Evolutionary conservation across 2,888 invertebrate genomes (phyloP).

Genomic region (Andricus curvator): DNA sequence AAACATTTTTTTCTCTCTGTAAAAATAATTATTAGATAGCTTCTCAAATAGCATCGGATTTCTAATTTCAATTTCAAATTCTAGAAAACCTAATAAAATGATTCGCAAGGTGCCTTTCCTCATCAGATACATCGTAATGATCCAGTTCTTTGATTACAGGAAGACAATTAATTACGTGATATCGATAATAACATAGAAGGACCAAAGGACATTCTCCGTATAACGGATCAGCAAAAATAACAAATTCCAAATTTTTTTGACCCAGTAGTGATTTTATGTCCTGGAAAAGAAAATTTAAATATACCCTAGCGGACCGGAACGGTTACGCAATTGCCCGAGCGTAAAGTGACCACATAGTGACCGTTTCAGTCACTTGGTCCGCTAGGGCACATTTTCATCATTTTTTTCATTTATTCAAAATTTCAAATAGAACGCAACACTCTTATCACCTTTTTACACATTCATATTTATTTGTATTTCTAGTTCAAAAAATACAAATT

Average conservation of each 20-base stretch:
- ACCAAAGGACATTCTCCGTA: conserved; percentile 62
- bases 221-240: conserved; percentile 59
- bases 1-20: conserved; percentile 55
- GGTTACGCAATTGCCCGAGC: no score
- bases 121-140: conserved; percentile 52
- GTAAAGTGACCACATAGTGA: no score
- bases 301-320: no score
- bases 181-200: conserved; percentile 59
- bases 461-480: no score
- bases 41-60: not conserved
- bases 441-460: no score
- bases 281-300: conserved; percentile 42
- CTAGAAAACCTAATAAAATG: conserved; percentile 51
- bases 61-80: not conserved
- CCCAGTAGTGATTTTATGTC: conserved; percentile 54
- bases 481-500: no score
- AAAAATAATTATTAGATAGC: conserved; percentile 27
- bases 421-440: no score
- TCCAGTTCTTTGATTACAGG: conserved; percentile 57
- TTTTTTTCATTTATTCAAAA: no score
- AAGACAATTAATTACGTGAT: conserved; percentile 54
- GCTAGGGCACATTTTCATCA: no score
- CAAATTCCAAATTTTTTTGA: conserved; percentile 52
- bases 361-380: no score
- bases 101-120: conserved; percentile 48